These are phyloP conservation scores for Nanorana parkeri DNA, from an alignment of 2,113 vertebrate species.

Conservation along the genomic window DNA sequence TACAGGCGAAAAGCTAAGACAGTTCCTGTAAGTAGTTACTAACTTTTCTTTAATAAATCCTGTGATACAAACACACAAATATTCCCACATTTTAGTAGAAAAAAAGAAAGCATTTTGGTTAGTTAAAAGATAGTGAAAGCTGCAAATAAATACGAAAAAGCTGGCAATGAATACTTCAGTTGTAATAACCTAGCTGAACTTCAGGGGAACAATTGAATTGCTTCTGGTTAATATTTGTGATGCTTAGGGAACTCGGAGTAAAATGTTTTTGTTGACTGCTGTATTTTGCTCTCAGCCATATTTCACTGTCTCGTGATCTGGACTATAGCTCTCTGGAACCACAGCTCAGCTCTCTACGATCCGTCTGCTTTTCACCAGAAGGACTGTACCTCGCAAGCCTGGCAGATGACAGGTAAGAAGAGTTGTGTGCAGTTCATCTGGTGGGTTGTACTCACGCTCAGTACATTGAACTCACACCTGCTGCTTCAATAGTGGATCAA, in stretches of 20 bases:
- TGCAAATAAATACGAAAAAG: no score
- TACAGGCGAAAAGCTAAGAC: slow-evolving; percentile 86
- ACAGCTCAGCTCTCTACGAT: slow-evolving; percentile 79
- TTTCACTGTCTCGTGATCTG: slow-evolving; percentile 61
- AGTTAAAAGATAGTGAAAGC: no score
- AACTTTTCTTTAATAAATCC: not conserved
- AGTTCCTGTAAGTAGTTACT: slow-evolving; percentile 75
- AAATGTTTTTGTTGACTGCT: not conserved
- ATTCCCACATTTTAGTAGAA: no score
- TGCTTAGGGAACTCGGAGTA: not conserved
- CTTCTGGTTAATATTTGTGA: no score
- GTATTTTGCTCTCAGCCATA: slow-evolving; percentile 61
- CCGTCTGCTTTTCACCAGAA: slow-evolving; percentile 89
- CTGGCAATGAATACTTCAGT: no score
- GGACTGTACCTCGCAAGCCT: slow-evolving; percentile 88
- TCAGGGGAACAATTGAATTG: no score
- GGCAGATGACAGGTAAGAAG: slow-evolving; percentile 87
- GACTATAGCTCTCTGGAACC: slow-evolving; percentile 68
- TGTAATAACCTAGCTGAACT: no score
- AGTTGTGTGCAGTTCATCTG: no score
- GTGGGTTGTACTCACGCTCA: not conserved
- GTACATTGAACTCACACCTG: slow-evolving; percentile 4
- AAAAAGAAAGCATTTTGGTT: no score
- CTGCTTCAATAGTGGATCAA: not conserved
- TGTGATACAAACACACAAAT: no score